phyloP scores from a whole-genome alignment of 2,113 vertebrate genomes.

The Galeopterus variegatus region DNA sequence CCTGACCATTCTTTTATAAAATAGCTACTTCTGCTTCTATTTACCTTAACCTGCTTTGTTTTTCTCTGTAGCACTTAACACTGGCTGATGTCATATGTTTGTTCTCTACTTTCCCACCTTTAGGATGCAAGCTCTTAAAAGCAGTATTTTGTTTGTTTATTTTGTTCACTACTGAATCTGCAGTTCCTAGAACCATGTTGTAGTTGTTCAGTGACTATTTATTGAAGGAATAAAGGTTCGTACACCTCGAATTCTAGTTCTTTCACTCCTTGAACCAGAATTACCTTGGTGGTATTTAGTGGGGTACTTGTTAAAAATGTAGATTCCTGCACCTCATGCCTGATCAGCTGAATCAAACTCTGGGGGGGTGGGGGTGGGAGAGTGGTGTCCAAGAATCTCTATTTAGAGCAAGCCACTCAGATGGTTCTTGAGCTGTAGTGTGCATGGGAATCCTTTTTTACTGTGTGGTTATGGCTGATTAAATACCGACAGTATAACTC shows the following conservation, averaged over 20 bases:
- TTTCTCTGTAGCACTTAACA: conserved; percentile 17
- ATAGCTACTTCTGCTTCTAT: not conserved
- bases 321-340: not conserved
- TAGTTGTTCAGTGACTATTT: conserved; percentile 3
- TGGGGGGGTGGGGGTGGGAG: not conserved
- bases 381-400: not conserved
- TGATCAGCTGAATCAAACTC: not conserved
- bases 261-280: not conserved
- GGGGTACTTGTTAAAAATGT: not conserved
- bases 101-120: not conserved
- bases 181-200: not conserved
- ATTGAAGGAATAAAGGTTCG: conserved; percentile 11
- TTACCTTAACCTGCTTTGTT: not conserved
- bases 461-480: not conserved
- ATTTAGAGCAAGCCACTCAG: not conserved
- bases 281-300: not conserved
- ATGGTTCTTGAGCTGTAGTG: conserved; percentile 8
- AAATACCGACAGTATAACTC: not conserved
- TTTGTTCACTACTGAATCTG: conserved; percentile 10
- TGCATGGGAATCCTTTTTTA: not conserved
- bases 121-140: not conserved
- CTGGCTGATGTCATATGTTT: not conserved
- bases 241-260: not conserved
- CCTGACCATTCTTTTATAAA: not conserved
- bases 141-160: not conserved